Evolutionary conservation across 2,113 vertebrate genomes (phyloP), one percentile per base, ranked within the genome.

Genomic region (Andinoacara biseriatus): DNA sequence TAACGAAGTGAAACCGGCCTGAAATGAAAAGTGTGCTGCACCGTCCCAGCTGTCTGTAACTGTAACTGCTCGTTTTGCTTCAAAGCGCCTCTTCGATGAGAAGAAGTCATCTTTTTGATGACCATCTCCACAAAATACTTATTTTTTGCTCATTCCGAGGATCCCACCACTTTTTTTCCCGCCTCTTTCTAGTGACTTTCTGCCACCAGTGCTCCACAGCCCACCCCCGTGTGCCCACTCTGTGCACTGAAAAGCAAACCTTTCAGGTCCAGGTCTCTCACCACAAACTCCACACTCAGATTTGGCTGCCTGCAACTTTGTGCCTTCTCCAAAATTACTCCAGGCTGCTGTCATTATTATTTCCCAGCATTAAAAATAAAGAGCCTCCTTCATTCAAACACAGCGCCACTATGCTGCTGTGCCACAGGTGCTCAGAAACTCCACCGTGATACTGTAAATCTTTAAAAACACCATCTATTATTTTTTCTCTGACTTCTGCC

Each of bases 41-140:
- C 4, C 58, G 18, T 14, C 31, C 15, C 18, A 31, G 31, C 1
- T 0, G 8, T 14, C 22, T 59, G 24, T 14, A 58, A 24, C 57
- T 14, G 57, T 13, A 26, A 58, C 26, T 58, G 58, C 14, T 29
- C 17, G 26, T 33, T 33, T 10, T 17, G 58, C 29, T 60, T 60
- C 26, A 59, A 59, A 17, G 14, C 13, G 26, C 24, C 3, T 29
- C 58, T 65, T 3, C 13, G 7, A 43, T 43, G 40, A 20, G 0
- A 18, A 29, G 46, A 49, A 24, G 22, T 9, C 62, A 26, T 67
- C 8, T 26, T 67, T 65, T 63, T 43, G 14, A 43, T n/a, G n/a
- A n/a, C n/a, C n/a, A n/a, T 24, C 40, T 29, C 9, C 26, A 5
- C 22, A 69, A 29, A 69, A 29, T 10, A 2, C 0, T 33, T 33